Base-by-base conservation (phyloP, 2,113 vertebrate species). In the Herpetotheres cachinnans region DNA sequence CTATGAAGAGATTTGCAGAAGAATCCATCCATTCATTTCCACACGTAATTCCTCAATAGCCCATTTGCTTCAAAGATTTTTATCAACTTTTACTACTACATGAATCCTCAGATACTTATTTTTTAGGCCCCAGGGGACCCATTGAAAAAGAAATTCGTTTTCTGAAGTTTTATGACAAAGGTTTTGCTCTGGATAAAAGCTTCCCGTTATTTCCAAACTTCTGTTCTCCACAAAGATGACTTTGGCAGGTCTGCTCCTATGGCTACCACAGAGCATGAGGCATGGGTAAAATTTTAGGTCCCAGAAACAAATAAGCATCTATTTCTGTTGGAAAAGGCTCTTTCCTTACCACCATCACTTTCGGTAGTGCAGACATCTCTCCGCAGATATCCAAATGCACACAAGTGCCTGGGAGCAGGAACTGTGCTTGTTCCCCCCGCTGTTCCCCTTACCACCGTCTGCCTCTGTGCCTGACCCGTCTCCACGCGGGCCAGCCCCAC, bases 61-160 rank as follows among this genome's bases (percentile, higher is more conserved):
- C 84, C 93, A 94, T 96, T 97, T 95, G 94, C 96, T 96, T 97
- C 94, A 95, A 94, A 96, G 89, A 95, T 83, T 93, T 96, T 96
- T 96, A 96, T 96, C 36, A 82, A 95, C 95, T 97, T 96, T 96
- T 88, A 86, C 81, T 93, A 94, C 94, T 94, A 54, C 42, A 94
- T 72, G 91, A 97, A 95, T 95, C 95, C 91, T 96, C 78, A 93
- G 94, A 95, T 93, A 95, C 96, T 96, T 97, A 95, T 96, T 88
- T 96, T 95, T 97, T 85, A 86, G 82, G 87, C 87, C 92, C 46
- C 87, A 50, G 58, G 95, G 82, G 89, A 94, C 86, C 78, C 81
- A 83, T 34, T 93, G 91, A 90, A 87, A 94, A 69, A 91, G 73
- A 91, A 96, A 95, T 90, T 69, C 0, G 0, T 91, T 97, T 95